These are phyloP conservation scores for Gopherus flavomarginatus DNA, from an alignment of 2,113 vertebrate genomes.

Conservation along the genomic window DNA sequence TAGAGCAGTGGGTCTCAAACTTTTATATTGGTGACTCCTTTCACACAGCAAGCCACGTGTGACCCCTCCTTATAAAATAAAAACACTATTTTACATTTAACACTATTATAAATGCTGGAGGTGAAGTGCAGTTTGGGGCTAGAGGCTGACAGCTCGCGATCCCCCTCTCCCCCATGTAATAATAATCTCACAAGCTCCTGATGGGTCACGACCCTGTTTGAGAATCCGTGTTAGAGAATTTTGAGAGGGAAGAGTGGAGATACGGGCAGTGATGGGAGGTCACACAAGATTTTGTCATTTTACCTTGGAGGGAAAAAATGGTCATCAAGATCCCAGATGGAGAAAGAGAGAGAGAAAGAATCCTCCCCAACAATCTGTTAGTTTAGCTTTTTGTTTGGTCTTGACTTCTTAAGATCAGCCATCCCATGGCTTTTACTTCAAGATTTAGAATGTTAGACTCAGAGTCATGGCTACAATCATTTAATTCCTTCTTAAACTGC, in stretches of 20 bases:
- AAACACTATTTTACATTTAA: too few species aligned
- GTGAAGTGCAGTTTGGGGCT: too few species aligned
- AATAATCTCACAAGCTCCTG: too few species aligned
- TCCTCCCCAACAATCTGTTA: neutral
- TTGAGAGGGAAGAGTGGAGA: neutral
- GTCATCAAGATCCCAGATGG: neutral
- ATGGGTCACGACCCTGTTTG: too few species aligned
- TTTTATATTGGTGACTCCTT: too few species aligned
- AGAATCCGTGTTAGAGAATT: neutral
- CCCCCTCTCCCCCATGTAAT: too few species aligned
- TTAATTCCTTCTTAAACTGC: neutral
- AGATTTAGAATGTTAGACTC: neutral
- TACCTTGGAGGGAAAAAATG: neutral
- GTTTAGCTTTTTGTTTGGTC: neutral
- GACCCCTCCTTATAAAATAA: too few species aligned
- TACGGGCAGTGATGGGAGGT: neutral
- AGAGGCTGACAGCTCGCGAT: too few species aligned
- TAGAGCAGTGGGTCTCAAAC: neutral
- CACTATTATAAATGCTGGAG: too few species aligned
- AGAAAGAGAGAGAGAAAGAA: neutral
- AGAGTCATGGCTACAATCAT: neutral
- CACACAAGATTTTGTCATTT: neutral
- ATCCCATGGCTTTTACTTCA: neutral
- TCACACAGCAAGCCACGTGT: too few species aligned
- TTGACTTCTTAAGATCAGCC: neutral